Evolutionary conservation across 2,888 invertebrate genomes (phyloP), one percentile per base, ranked within the genome.

Genomic region (Schrankia costaestrigalis): DNA sequence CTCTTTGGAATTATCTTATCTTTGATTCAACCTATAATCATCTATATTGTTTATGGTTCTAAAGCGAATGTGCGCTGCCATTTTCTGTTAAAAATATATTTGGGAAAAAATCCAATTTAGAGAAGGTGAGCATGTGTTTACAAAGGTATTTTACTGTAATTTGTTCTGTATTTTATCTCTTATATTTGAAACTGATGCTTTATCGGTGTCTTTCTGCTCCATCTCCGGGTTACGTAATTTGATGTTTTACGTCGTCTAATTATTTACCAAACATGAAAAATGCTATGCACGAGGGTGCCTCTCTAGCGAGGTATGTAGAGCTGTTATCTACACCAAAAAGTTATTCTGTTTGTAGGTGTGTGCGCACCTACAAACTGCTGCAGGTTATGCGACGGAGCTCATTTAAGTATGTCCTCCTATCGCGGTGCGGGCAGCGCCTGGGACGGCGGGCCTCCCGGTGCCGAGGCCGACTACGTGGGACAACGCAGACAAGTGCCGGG

Each of bases 311-410:
- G 67, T 73, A 52, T 62, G 64, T 71, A 78, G 84, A 85, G 66
- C 80, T 80, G 86, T 74, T 82, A 75, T 83, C 85, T 88, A 91
- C 90, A 90, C 90, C 90, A 83, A 89, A 89, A 86, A 91, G 91
- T 91, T 90, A 78, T 91, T 90, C 90, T 91, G 90, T 90, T 90
- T 90, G 89, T 91, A 91, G 91, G 91, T 90, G 87, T 86, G 86
- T 85, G 82, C 86, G 78, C 85, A 88, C 88, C 83, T 86, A 89
- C 87, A 84, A 84, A 87, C 86, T 85, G 86, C 88, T 73, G 81
- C 89, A 86, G 80, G 85, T 89, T 85, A 86, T 86, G 84, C 78
- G 81, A 81, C 77, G 79, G 73, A 70, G 70, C 71, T 69, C 63
- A 63, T 71, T 57, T 69, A 78, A 78, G 71, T 80, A 87, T 87